Evolutionary conservation across 2,113 vertebrate genomes (phyloP).

Genomic region (Reinhardtius hippoglossoides): DNA sequence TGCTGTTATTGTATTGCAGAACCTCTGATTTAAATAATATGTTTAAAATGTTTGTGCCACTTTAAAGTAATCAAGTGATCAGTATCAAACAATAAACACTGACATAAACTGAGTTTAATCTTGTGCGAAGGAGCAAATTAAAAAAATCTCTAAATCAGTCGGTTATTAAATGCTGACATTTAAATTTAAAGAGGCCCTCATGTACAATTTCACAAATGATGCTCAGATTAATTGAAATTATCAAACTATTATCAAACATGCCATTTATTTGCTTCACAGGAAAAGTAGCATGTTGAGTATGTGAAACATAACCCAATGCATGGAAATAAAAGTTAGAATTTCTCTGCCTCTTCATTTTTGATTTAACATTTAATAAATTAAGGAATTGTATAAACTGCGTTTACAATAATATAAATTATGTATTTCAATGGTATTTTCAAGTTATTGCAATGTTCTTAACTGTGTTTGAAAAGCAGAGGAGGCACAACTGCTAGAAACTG

Average conservation of each 20-base stretch:
- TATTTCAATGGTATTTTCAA: background rate
- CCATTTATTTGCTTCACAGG: background rate
- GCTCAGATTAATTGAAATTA: background rate
- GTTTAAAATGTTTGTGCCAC: background rate
- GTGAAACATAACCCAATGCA: background rate
- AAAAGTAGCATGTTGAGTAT: background rate
- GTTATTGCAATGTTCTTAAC: background rate
- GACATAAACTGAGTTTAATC: background rate
- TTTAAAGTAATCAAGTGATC: background rate
- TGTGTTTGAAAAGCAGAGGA: slow-evolving; percentile 8
- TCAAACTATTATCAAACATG: background rate
- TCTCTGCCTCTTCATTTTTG: background rate
- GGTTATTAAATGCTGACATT: slow-evolving; percentile 5
- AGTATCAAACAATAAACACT: background rate
- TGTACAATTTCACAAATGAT: background rate
- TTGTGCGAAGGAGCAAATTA: background rate
- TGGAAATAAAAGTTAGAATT: background rate
- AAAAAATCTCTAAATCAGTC: background rate
- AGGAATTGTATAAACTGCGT: no score
- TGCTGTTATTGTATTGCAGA: background rate
- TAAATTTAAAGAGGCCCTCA: background rate
- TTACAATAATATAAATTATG: no score
- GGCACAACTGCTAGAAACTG: slow-evolving; percentile 14
- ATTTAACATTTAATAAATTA: no score
- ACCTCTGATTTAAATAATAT: background rate